Evolutionary conservation across 2,113 vertebrate species (phyloP).

Genomic region (Puntigrus tetrazona): DNA sequence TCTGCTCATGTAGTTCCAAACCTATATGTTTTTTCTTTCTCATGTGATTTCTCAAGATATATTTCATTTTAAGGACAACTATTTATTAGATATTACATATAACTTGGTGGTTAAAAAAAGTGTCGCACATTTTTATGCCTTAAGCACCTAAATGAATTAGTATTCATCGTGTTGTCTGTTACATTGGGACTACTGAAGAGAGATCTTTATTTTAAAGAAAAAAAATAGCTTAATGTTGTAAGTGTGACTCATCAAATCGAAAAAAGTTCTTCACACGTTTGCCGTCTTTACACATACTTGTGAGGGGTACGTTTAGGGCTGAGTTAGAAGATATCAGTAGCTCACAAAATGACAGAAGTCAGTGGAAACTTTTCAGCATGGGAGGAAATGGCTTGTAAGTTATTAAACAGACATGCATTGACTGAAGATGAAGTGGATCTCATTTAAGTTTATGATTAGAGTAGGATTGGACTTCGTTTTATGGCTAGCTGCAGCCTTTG

Average conservation of each 20-base stretch:
- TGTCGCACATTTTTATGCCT: background rate
- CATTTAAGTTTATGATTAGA: constrained; percentile 42
- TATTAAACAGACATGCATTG: constrained; percentile 23
- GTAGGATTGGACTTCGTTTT: constrained; percentile 32
- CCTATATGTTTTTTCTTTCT: background rate
- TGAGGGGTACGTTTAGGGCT: background rate
- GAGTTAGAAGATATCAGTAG: background rate
- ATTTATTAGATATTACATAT: background rate
- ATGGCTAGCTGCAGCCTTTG: background rate
- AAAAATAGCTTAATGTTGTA: no score
- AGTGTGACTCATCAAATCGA: background rate
- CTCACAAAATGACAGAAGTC: background rate
- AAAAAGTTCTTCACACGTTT: background rate
- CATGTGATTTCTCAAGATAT: background rate
- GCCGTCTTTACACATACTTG: background rate
- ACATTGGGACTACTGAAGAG: background rate
- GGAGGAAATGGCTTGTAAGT: background rate
- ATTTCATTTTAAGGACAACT: background rate
- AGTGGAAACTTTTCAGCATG: background rate
- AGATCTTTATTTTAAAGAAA: background rate
- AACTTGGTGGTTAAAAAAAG: background rate
- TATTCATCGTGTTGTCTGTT: background rate
- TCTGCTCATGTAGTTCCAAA: background rate
- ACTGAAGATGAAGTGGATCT: constrained; percentile 8
- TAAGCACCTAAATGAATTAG: background rate